Percentiles rank a stretch among this genome's conserved stretches.
These are phyloP conservation scores for Malthinus flaveolus DNA, from an alignment of 2,888 invertebrate genomes.

Conservation along the genomic window DNA sequence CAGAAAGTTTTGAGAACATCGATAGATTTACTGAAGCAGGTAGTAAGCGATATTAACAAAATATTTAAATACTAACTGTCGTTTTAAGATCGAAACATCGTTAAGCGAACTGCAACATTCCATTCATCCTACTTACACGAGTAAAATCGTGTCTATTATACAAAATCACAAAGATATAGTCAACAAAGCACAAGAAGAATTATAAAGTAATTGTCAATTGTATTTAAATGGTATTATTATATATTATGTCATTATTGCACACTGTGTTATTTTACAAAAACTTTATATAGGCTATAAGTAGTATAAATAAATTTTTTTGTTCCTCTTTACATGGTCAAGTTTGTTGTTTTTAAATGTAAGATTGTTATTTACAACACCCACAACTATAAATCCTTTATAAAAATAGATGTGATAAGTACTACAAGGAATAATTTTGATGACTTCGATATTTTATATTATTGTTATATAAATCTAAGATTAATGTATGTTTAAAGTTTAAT, in stretches of 20 bases:
- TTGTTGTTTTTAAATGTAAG: slow-evolving; percentile 7
- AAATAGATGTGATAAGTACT: too few relatives aligned
- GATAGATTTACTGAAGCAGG: slow-evolving; percentile 73
- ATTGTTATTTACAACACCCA: too few relatives aligned
- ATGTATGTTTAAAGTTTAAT: too few relatives aligned
- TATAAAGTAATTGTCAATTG: slow-evolving; percentile 34
- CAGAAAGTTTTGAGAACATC: slow-evolving; percentile 73
- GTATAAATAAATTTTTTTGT: slow-evolving; percentile 43
- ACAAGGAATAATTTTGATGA: too few relatives aligned
- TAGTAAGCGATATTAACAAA: slow-evolving; percentile 45
- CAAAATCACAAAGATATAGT: slow-evolving; percentile 40
- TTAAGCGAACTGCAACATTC: slow-evolving; percentile 71
- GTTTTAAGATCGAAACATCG: slow-evolving; percentile 75
- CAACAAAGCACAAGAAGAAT: slow-evolving; percentile 30
- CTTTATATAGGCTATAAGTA: slow-evolving; percentile 35
- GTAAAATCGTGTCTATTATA: slow-evolving; percentile 58
- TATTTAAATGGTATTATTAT: slow-evolving; percentile 39
- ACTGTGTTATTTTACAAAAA: slow-evolving; percentile 42
- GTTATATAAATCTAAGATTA: too few relatives aligned
- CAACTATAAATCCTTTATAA: too few relatives aligned
- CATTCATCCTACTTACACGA: slow-evolving; percentile 60
- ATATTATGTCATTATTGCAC: slow-evolving; percentile 40
- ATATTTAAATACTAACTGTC: slow-evolving; percentile 12
- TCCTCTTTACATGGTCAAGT: slow-evolving; percentile 34
- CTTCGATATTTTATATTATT: too few relatives aligned